Evolutionary conservation across 2,113 vertebrate genomes (phyloP), one percentile per base, ranked within the genome.

Genomic region (Oryzias woworae): DNA sequence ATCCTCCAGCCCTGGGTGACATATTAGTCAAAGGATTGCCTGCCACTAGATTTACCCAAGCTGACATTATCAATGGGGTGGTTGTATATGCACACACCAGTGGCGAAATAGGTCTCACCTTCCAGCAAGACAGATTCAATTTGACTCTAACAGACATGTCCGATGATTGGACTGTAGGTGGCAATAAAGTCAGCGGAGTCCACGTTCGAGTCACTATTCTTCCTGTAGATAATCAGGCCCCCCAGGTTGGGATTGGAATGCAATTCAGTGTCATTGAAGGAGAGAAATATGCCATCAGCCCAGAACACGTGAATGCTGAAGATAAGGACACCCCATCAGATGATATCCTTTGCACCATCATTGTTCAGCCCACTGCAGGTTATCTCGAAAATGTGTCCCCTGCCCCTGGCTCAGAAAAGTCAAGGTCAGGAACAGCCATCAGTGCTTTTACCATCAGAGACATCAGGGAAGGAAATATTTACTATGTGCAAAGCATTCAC

Each of bases 371-470:
- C 0, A 81, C 89, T 0, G 94, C 93, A 3, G 97, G 96, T 16
- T 98, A 97, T 14, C 74, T 97, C 42, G 96, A 98, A 75, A 98
- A 98, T 80, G 94, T 96, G 68, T 97, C 97, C 51, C 97, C 97
- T 16, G 94, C 94, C 2, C 95, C 94, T n/a, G 97, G 97, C 61
- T 98, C 97, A 48, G 97, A 98, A 79, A 98, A 95, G 80, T 97
- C 96, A 15, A 92, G 95, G 79, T 93, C 94, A 51, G 96, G 97
- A 26, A 55, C 89, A 47, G 95, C 97, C 43, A 71, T 98, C 71
- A 98, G 94, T 73, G 96, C 97, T 62, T 98, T 98, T 54, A 94
- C 92, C 2, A 86, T 97, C 59, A 92, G 95, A 79, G 95, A 98
- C 61, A 80, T 98, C 59, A 89, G 83, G 49, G 92, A 94, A 57